Percentiles rank a stretch among this genome's conserved stretches.
Conservation (phyloP, 2,888 invertebrate genomes). For the Rhorus exstirpatorius region DNA sequence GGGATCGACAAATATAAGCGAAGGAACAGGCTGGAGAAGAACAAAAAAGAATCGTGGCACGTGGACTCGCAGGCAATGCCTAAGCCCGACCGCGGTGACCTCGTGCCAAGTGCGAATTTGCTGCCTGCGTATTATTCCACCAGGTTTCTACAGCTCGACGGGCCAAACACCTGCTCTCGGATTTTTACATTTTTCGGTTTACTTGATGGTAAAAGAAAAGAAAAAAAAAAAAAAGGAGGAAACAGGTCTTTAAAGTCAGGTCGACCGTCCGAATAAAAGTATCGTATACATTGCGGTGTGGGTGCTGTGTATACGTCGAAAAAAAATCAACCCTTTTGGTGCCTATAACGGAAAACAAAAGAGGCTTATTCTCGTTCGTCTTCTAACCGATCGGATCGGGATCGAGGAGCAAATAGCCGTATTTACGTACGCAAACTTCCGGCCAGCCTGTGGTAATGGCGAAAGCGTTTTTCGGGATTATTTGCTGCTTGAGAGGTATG, state of each 20-base stretch:
- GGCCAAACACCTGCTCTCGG: slow-evolving; percentile 57
- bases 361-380: slow-evolving; percentile 32
- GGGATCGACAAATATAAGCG: slow-evolving; percentile 74
- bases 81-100: too few species aligned
- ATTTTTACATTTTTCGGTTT: slow-evolving; percentile 45
- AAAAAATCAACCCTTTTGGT: slow-evolving; percentile 6
- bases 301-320: neutral
- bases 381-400: slow-evolving; percentile 53
- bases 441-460: slow-evolving; percentile 60
- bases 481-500: slow-evolving; percentile 12
- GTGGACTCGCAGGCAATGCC: slow-evolving; percentile 53
- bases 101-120: slow-evolving; percentile 16
- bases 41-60: slow-evolving; percentile 73
- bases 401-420: slow-evolving; percentile 49
- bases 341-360: slow-evolving; percentile 7
- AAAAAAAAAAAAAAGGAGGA: too few species aligned
- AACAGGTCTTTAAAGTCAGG: too few species aligned
- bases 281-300: too few species aligned
- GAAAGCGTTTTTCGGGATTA: slow-evolving; percentile 11
- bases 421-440: slow-evolving; percentile 60
- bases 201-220: too few species aligned
- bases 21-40: slow-evolving; percentile 72
- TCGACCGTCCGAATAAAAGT: too few species aligned
- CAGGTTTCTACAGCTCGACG: slow-evolving; percentile 10
- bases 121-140: neutral